Evolutionary conservation across 2,888 invertebrate species (phyloP), one percentile per base, ranked within the genome.

Genomic region (Parnassius apollo): DNA sequence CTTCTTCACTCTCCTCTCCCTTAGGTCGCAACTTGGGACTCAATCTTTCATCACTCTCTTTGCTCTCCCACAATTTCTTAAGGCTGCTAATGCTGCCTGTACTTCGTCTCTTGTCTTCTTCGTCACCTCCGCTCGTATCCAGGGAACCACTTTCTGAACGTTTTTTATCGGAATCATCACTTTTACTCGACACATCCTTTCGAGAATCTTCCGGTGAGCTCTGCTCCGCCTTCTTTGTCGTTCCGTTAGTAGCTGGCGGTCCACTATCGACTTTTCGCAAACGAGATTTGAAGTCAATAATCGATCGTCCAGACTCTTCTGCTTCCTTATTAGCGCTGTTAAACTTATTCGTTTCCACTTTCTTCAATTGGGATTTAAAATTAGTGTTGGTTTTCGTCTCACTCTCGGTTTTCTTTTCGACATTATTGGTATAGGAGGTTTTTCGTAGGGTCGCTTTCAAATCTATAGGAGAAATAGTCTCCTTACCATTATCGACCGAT

Each of bases 1-100:
- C 76, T 59, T 85, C 83, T 54, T 79, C 80, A 54, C 76, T 78
- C 22, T 81, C 83, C 25, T 77, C 77, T 0, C 72, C 75, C 42
- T 75, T 76, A 10, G 71, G 71, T 46, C 78, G 88, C 71, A 95
- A 85, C 22, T 95, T 95, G 0, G 95, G 95, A 74, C 95, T 95
- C 52, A 94, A 82, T 65, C 94, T 94, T 56, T 94, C 91, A 68
- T 92, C 93, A 3, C 85, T 83, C 80, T 95, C 95, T 79, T 96
- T 96, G 69, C 95, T 95, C 86, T 98, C 98, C 98, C 98, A 98
- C 68, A 98, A 90, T 84, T 97, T 97, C 83, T 98, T 98, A 75
- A 98, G 92, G 84, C 97, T 98, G 82, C 95, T 97, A 77, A 98
- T 98, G 88, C 97, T 97, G 67, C 98, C 98, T 57, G 97, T 97